A percentile compares a stretch with the other conserved stretches of the same genome.
These are phyloP conservation scores for Lepidurus couesii DNA, from an alignment of 1,140 invertebrate genomes.

Conservation along the genomic window DNA sequence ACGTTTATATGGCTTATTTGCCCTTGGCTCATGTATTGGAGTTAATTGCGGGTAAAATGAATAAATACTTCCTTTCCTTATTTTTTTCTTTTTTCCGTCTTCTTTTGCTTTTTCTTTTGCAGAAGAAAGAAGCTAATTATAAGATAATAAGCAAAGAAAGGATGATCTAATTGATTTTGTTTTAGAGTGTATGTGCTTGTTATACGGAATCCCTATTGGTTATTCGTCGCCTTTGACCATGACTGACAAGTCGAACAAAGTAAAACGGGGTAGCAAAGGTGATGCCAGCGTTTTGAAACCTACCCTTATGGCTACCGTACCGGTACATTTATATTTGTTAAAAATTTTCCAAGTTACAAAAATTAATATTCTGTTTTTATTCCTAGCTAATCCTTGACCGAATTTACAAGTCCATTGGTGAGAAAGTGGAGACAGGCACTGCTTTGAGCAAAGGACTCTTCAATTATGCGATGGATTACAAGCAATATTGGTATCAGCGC, in stretches of 20 bases:
- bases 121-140: conserved; percentile 36
- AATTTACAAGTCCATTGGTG: conserved; percentile 89
- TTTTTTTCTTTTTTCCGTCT: background rate
- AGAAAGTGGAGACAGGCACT: conserved; percentile 75
- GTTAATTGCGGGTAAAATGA: conserved; percentile 57
- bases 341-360: background rate
- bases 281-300: conserved; percentile 86
- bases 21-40: conserved; percentile 97
- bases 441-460: conserved; percentile 71
- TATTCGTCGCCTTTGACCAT: conserved; percentile 93
- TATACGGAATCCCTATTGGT: conserved; percentile 82
- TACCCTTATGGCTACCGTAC: conserved; percentile 91
- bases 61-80: background rate
- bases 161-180: conserved; percentile 32
- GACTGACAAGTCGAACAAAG: conserved; percentile 91
- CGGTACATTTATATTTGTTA: conserved; percentile 55
- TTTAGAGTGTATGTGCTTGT: conserved; percentile 52
- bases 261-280: conserved; percentile 83
- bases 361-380: conserved; percentile 35
- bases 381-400: conserved; percentile 85
- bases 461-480: conserved; percentile 87
- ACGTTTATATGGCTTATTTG: conserved; percentile 89
- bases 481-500: conserved; percentile 71
- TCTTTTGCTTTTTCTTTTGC: conserved; percentile 23
- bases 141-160: conserved; percentile 23